Percentiles rank a stretch among this genome's conserved stretches.
Evolutionary conservation across 2,888 invertebrate species (phyloP).

Genomic region (Nephrotoma guestfalica): DNA sequence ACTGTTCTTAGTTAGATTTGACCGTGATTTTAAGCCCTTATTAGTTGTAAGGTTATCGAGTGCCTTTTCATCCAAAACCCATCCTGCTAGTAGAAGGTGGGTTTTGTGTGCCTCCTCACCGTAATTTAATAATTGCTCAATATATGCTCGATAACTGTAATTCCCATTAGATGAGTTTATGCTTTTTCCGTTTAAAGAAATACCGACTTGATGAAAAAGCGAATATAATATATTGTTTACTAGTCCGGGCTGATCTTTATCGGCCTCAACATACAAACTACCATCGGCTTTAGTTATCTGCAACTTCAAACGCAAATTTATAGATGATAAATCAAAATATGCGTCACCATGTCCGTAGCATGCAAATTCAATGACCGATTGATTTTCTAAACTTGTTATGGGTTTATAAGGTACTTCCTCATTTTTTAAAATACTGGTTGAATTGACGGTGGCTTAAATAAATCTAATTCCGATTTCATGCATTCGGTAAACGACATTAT

Average conservation of each 20-base stretch:
- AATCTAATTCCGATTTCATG: conserved; percentile 1
- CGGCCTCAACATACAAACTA: too few species aligned
- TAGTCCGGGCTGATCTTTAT: too few species aligned
- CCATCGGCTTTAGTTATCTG: neutral
- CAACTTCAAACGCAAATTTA: neutral
- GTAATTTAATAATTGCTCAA: neutral
- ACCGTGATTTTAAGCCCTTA: conserved; percentile 2
- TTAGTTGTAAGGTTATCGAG: neutral
- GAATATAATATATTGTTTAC: too few species aligned
- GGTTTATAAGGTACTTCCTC: neutral
- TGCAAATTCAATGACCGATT: conserved; percentile 5
- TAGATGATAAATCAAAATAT: conserved; percentile 4
- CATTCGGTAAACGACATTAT: neutral
- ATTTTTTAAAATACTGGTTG: neutral
- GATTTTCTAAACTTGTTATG: neutral
- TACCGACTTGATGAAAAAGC: too few species aligned
- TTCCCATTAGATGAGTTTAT: too few species aligned
- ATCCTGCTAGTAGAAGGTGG: conserved; percentile 4
- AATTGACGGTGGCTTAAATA: neutral
- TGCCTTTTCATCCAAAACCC: neutral
- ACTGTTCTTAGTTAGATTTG: neutral
- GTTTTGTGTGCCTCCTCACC: neutral
- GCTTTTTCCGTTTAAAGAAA: too few species aligned
- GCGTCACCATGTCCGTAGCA: conserved; percentile 1
- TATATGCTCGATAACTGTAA: neutral